phyloP scores from a whole-genome alignment of 2,888 invertebrate species.

The Ypsolopha scabrella region DNA sequence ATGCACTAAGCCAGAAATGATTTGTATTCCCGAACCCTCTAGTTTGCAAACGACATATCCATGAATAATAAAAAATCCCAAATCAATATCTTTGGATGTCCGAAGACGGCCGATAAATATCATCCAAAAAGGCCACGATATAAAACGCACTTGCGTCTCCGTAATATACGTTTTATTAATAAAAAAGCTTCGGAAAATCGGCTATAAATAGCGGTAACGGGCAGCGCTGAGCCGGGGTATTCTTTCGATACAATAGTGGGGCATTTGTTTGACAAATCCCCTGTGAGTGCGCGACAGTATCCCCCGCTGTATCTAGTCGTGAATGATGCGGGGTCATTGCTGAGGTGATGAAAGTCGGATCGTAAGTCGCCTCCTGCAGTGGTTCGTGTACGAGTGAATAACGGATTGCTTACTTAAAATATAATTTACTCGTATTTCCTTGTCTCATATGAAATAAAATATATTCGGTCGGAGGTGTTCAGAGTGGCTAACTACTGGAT shows the following conservation, averaged over 20 bases:
- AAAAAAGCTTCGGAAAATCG: conserved; percentile 62
- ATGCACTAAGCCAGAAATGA: background rate
- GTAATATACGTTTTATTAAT: conserved; percentile 71
- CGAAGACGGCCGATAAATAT: conserved; percentile 62
- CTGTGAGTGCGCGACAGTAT: conserved; percentile 56
- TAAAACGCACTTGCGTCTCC: conserved; percentile 68
- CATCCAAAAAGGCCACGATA: conserved; percentile 46
- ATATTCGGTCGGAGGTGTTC: too few relatives aligned
- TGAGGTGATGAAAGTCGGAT: conserved; percentile 64
- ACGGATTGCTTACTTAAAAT: too few relatives aligned
- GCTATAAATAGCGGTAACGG: conserved; percentile 67
- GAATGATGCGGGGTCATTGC: conserved; percentile 66
- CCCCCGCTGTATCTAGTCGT: conserved; percentile 55
- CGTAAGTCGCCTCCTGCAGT: conserved; percentile 22
- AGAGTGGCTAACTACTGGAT: too few relatives aligned
- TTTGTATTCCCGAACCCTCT: background rate
- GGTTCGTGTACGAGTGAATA: too few relatives aligned
- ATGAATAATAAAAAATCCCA: conserved; percentile 13
- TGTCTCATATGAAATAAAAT: too few relatives aligned
- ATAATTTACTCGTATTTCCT: too few relatives aligned
- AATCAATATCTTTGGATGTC: conserved; percentile 58
- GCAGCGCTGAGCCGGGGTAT: conserved; percentile 49
- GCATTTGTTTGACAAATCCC: conserved; percentile 72
- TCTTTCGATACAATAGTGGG: conserved; percentile 59
- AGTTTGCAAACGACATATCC: background rate